Conservation (phyloP, 2,113 vertebrate genomes). For the Lepisosteus oculatus region DNA sequence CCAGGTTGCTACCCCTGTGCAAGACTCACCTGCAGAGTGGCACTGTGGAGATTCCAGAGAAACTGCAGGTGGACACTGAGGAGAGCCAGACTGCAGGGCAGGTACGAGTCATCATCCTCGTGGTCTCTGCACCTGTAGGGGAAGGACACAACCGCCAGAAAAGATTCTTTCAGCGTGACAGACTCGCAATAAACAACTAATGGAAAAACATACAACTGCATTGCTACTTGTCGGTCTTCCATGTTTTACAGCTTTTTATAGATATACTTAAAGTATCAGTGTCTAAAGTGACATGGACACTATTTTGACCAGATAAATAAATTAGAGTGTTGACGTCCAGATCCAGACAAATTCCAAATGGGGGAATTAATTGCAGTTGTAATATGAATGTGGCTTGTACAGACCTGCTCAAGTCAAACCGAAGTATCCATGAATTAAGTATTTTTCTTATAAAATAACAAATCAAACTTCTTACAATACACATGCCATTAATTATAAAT, state of each 20-base stretch:
- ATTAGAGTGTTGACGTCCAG: not conserved
- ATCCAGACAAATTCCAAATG: no score
- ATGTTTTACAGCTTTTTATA: not conserved
- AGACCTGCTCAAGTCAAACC: no score
- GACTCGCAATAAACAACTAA: no score
- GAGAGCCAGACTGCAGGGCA: constrained; percentile 71
- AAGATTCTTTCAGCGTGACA: not conserved
- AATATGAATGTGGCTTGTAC: no score
- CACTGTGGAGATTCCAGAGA: constrained; percentile 46
- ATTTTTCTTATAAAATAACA: no score
- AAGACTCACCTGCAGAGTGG: constrained; percentile 52
- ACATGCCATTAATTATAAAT: no score
- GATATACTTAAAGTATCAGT: not conserved
- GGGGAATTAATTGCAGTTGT: no score
- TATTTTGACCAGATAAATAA: not conserved
- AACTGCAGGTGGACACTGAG: constrained; percentile 49
- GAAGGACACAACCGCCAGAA: not conserved
- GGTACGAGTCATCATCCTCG: constrained; percentile 52
- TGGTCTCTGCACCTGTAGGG: constrained; percentile 66
- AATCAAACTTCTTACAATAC: no score
- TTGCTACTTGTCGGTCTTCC: not conserved
- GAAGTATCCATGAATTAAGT: no score
- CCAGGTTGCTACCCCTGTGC: not conserved
- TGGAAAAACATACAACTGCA: not conserved
- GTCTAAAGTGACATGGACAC: not conserved